These are phyloP conservation scores for Echeneis naucrates DNA, from an alignment of 2,797 vertebrate species.

Conservation along the genomic window DNA sequence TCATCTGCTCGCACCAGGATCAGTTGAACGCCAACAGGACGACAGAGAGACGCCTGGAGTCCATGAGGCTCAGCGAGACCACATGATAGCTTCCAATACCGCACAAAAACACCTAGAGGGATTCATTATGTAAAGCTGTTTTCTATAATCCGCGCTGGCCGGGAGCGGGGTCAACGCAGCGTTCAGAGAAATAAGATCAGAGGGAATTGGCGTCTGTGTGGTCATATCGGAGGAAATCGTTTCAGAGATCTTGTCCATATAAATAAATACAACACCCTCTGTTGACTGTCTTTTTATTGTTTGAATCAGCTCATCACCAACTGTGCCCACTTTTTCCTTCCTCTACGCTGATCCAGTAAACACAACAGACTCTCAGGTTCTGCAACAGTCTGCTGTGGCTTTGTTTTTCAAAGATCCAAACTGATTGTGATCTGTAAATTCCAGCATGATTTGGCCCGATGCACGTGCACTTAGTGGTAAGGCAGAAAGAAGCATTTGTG, in stretches of 20 bases:
- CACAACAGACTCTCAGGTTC: background rate
- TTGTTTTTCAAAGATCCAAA: background rate
- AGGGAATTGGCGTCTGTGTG: slow-evolving; percentile 15
- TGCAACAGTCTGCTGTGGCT: background rate
- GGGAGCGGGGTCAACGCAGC: slow-evolving; percentile 36
- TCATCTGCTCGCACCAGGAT: slow-evolving; percentile 68
- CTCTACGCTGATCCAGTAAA: background rate
- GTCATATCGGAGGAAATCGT: slow-evolving; percentile 18
- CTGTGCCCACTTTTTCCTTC: background rate
- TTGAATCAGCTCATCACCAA: background rate
- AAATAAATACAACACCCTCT: slow-evolving; percentile 18
- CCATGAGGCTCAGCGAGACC: slow-evolving; percentile 58
- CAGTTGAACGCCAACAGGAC: slow-evolving; percentile 61
- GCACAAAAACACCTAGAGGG: slow-evolving; percentile 64
- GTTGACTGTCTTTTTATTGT: slow-evolving; percentile 1
- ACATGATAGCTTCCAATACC: slow-evolving; percentile 53
- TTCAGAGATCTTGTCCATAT: slow-evolving; percentile 23
- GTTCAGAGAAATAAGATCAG: slow-evolving; percentile 34
- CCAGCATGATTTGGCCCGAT: background rate
- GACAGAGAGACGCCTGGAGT: slow-evolving; percentile 67
- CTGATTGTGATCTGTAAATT: background rate
- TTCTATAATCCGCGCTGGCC: slow-evolving; percentile 35
- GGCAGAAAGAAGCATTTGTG: background rate
- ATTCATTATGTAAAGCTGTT: slow-evolving; percentile 50
- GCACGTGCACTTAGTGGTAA: background rate